Conservation (phyloP, 1,140 invertebrate genomes). For the Drosophila nasuta region DNA sequence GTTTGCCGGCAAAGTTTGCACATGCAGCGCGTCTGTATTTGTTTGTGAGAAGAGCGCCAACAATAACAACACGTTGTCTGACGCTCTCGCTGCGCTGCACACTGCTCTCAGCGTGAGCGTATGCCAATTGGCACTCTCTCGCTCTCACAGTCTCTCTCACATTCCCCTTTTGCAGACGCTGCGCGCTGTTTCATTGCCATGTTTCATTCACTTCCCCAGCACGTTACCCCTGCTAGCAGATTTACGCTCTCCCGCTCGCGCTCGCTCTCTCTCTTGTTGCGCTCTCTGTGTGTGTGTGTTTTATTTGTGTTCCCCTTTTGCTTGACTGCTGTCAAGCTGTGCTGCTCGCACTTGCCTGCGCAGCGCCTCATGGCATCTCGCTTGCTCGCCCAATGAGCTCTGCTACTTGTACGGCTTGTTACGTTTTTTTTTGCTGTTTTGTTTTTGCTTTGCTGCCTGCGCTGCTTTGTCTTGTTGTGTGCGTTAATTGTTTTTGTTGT, state of each 20-base stretch:
- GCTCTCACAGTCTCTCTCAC: slow-evolving; percentile 5
- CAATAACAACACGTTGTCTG: slow-evolving; percentile 43
- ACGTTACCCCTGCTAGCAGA: slow-evolving; percentile 32
- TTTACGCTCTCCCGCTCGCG: slow-evolving; percentile 1
- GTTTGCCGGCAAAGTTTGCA: slow-evolving; percentile 64
- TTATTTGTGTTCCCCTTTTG: slow-evolving; percentile 41
- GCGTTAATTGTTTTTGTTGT: slow-evolving; percentile 59
- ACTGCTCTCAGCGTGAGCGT: neutral
- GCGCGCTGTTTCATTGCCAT: slow-evolving; percentile 48
- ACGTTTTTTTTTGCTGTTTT: slow-evolving; percentile 30
- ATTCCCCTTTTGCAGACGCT: slow-evolving; percentile 49
- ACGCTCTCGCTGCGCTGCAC: slow-evolving; percentile 1
- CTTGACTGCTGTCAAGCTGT: slow-evolving; percentile 6
- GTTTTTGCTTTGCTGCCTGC: slow-evolving; percentile 19
- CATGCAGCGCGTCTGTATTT: slow-evolving; percentile 48
- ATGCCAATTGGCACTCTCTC: slow-evolving; percentile 6
- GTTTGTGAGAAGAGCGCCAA: slow-evolving; percentile 41
- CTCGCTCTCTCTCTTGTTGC: neutral
- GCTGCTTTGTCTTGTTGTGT: slow-evolving; percentile 41
- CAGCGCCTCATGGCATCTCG: slow-evolving; percentile 55
- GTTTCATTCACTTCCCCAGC: slow-evolving; percentile 45
- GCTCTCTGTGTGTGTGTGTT: slow-evolving; percentile 28
- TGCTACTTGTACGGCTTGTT: slow-evolving; percentile 42
- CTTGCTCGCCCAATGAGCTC: slow-evolving; percentile 63
- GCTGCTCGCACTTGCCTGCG: slow-evolving; percentile 36